A percentile compares a stretch with the other conserved stretches of the same genome.
Evolutionary conservation across 2,797 vertebrate genomes (phyloP).

Genomic region (Astyanax mexicanus): DNA sequence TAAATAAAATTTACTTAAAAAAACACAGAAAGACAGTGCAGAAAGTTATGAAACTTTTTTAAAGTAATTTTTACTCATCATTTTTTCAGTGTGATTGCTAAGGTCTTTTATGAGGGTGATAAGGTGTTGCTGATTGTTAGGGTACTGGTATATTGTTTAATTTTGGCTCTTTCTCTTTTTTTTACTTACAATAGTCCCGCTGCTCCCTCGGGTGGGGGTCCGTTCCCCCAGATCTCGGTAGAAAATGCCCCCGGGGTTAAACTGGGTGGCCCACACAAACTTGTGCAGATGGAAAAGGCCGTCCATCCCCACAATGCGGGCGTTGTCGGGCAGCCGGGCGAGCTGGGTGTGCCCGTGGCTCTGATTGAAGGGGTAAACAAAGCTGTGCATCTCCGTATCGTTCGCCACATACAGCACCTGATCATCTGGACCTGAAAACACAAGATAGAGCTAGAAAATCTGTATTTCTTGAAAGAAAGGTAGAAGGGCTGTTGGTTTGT

Average conservation of each 20-base stretch:
- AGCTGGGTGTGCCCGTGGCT: constrained; percentile 85
- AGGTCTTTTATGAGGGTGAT: too few species aligned
- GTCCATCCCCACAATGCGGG: constrained; percentile 89
- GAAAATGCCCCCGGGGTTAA: constrained; percentile 90
- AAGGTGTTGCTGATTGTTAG: too few species aligned
- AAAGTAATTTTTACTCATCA: too few species aligned
- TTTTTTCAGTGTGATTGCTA: too few species aligned
- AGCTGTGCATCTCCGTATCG: constrained; percentile 90
- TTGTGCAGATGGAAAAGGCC: constrained; percentile 86
- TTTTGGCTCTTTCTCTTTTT: background rate
- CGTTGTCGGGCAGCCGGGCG: constrained; percentile 85
- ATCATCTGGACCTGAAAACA: constrained; percentile 85
- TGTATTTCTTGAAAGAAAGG: too few species aligned
- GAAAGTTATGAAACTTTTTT: too few species aligned
- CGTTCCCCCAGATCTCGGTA: constrained; percentile 79
- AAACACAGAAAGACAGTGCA: too few species aligned
- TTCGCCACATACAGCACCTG: constrained; percentile 92
- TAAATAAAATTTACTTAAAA: too few species aligned
- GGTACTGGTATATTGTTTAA: too few species aligned
- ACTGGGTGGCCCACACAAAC: constrained; percentile 90
- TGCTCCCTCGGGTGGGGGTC: constrained; percentile 79
- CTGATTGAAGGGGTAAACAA: constrained; percentile 90
- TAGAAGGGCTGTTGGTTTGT: too few species aligned
- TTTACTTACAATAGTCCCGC: constrained; percentile 85
- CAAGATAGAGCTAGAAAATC: too few species aligned